A percentile compares a stretch with the other conserved stretches of the same genome.
Conservation (phyloP, 2,888 invertebrate genomes). For the Pammene fasciana region DNA sequence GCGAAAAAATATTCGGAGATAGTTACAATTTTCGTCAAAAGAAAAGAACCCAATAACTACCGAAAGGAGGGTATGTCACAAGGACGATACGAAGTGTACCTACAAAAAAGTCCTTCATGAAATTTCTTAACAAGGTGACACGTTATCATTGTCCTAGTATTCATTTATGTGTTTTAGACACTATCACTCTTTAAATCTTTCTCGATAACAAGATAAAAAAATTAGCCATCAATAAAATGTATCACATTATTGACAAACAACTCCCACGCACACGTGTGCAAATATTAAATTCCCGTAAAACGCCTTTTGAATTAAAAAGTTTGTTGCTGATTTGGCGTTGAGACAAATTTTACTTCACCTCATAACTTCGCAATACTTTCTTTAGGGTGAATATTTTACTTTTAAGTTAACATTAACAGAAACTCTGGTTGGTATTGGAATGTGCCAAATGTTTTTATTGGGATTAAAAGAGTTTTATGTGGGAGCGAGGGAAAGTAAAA, state of each 20-base stretch:
- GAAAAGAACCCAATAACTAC: no score
- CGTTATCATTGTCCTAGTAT: no score
- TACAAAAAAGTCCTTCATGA: no score
- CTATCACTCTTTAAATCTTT: no score
- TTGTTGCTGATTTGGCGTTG: constrained; percentile 34
- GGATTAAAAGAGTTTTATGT: constrained; percentile 25
- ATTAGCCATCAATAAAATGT: not conserved
- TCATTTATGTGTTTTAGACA: no score
- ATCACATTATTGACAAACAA: constrained; percentile 15
- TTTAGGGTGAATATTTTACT: constrained; percentile 38
- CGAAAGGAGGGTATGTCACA: no score
- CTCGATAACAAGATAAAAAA: no score
- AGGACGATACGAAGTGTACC: no score
- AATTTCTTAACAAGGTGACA: no score
- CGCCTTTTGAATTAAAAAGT: constrained; percentile 38
- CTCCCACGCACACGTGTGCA: constrained; percentile 25
- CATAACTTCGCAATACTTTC: constrained; percentile 35
- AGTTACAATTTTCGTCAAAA: no score
- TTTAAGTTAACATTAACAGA: constrained; percentile 34
- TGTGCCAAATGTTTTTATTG: constrained; percentile 34
- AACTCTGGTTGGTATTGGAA: constrained; percentile 24
- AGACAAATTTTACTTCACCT: constrained; percentile 36
- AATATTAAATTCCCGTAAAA: constrained; percentile 40
- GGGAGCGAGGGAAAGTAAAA: not conserved
- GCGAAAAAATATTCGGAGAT: no score